These are phyloP conservation scores for Eristalis intricaria DNA, from an alignment of 2,888 invertebrate species.

Conservation along the genomic window DNA sequence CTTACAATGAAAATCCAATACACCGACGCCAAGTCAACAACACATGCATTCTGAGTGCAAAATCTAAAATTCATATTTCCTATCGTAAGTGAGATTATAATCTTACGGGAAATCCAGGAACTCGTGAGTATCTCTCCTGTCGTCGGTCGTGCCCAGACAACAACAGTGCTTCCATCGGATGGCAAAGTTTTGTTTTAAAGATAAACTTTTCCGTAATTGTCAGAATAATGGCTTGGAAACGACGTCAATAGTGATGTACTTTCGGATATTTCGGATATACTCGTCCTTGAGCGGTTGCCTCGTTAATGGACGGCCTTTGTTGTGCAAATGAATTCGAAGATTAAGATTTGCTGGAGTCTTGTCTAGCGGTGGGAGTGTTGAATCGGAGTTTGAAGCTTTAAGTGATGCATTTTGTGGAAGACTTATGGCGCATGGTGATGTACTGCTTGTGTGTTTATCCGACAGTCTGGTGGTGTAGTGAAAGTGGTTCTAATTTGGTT, in stretches of 20 bases:
- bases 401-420: not conserved
- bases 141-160: not conserved
- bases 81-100: conserved; percentile 26
- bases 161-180: not conserved
- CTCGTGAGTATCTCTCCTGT: not conserved
- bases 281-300: not conserved
- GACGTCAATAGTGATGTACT: conserved; percentile 6
- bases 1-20: conserved; percentile 31
- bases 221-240: conserved; percentile 13
- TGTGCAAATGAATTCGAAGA: not conserved
- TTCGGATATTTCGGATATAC: not conserved
- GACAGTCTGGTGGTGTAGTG: too few relatives aligned
- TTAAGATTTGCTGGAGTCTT: not conserved
- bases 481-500: too few relatives aligned
- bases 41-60: conserved; percentile 19
- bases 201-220: conserved; percentile 27
- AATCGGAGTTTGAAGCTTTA: not conserved
- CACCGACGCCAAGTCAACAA: not conserved
- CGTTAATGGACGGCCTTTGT: not conserved
- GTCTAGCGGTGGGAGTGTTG: not conserved
- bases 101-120: conserved; percentile 12
- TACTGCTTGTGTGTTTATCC: too few relatives aligned
- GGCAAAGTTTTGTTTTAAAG: not conserved
- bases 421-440: not conserved
- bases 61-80: conserved; percentile 44